phyloP scores from a whole-genome alignment of 2,888 invertebrate genomes.

The Volucella zonaria region DNA sequence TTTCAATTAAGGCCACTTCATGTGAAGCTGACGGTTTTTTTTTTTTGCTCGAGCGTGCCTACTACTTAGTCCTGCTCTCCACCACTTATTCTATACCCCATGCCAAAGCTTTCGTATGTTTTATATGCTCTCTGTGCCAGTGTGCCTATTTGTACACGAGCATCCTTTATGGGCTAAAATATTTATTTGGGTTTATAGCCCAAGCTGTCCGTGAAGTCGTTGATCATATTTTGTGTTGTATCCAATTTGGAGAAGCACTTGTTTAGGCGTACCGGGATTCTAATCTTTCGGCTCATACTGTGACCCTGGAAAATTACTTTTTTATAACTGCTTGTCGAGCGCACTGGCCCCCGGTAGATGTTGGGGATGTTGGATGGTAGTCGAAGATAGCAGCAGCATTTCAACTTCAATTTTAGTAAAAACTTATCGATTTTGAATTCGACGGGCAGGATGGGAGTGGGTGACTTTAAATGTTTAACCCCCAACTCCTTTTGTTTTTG shows the following conservation, averaged over 20 bases:
- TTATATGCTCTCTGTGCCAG: conserved; percentile 15
- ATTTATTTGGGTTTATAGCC: conserved; percentile 69
- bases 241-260: conserved; percentile 57
- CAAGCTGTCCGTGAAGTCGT: conserved; percentile 64
- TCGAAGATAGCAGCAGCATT: conserved; percentile 2
- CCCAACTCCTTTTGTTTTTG: too few species aligned
- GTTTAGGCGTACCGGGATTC: conserved; percentile 32
- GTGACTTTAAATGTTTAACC: too few species aligned
- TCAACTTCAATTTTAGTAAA: conserved; percentile 61
- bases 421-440: conserved; percentile 53
- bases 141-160: conserved; percentile 53
- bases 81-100: neutral
- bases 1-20: conserved; percentile 65
- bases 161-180: conserved; percentile 62
- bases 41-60: too few species aligned
- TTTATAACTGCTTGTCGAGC: conserved; percentile 34
- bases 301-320: conserved; percentile 48
- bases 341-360: neutral
- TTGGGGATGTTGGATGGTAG: neutral
- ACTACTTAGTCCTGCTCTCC: too few species aligned
- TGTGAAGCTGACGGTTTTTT: conserved; percentile 25
- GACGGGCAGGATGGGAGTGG: neutral
- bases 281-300: conserved; percentile 48
- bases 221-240: conserved; percentile 69
- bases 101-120: neutral